phyloP scores from a whole-genome alignment of 2,113 vertebrate species.

The Struthidea cinerea region DNA sequence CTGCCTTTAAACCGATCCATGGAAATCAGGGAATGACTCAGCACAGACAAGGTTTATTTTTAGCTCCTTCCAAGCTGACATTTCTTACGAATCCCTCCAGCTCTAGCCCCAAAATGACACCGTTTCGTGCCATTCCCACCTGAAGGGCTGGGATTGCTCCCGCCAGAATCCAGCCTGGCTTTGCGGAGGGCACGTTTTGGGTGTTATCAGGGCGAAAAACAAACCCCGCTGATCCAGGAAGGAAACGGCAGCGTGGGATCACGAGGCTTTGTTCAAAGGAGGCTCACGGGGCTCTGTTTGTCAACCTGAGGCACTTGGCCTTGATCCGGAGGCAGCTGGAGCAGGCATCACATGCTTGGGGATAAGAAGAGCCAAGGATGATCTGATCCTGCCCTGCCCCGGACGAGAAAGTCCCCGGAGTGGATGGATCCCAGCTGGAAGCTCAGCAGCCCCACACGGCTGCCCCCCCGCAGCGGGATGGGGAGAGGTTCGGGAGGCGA shows the following conservation, averaged over 20 bases:
- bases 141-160: fast-evolving
- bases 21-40: not conserved
- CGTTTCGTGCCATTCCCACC: not conserved
- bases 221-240: not conserved
- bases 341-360: fast-evolving
- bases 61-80: not conserved
- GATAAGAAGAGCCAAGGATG: not conserved
- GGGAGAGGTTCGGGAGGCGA: fast-evolving
- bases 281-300: not conserved
- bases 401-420: not conserved
- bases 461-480: not conserved
- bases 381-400: not conserved
- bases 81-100: not conserved
- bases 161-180: not conserved
- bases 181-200: not conserved
- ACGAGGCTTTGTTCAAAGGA: not conserved
- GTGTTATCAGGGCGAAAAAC: not conserved
- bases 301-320: not conserved
- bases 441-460: not conserved
- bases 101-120: not conserved
- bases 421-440: not conserved
- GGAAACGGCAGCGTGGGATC: fast-evolving
- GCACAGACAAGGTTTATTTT: not conserved
- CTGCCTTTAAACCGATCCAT: not conserved
- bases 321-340: not conserved